Evolutionary conservation across 30 jellyfish, hydroid and myxozoan species (phyloP), one percentile per base, ranked within the genome.

Genomic region (Aurelia aurita complex sp. Pacific): DNA sequence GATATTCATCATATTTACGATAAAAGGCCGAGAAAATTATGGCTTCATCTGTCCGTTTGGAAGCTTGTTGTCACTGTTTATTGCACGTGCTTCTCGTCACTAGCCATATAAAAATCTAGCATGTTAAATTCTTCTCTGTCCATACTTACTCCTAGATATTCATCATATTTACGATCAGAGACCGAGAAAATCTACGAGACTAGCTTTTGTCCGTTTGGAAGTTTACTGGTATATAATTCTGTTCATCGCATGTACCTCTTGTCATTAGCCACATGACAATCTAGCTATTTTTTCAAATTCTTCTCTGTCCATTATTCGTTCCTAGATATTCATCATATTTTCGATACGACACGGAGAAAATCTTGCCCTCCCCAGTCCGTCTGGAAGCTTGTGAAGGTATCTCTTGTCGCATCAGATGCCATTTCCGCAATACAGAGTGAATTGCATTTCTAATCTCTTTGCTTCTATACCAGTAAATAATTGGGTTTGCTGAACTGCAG

Each of bases 401-500:
- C 15, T 33, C 33, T 64, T 55, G 13, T 73, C 61, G 60, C 76
- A 61, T 43, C 67, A 84, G 57, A 17, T 63, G 73, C 93, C 93
- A 84, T 67, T 81, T 84, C 18, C 64, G 76, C 59, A 84, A 63
- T 23, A 84, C 77, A 5, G 53, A 35, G 43, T 84, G 88, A 34
- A 84, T 67, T 23, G 87, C 87, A 2, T 73, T 23, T 46, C 75
- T 84, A 54, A 84, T 74, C 87, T 84, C 93, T 75, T 73, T 84
- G 77, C 93, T 84, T 74, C 93, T 51, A 64, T 84, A 84, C 93
- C 93, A 84, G 40, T 84, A 84, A 16, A 84, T 84, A 40, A 84
- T 43, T 8, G 93, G 93, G 77, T 84, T 84, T 10, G 74, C 82
- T 32, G 93, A 84, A 54, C 93, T 84, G 83, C 85, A 71, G 16